phyloP scores from a whole-genome alignment of 2,797 vertebrate species.

The Pteronotus mesoamericanus region DNA sequence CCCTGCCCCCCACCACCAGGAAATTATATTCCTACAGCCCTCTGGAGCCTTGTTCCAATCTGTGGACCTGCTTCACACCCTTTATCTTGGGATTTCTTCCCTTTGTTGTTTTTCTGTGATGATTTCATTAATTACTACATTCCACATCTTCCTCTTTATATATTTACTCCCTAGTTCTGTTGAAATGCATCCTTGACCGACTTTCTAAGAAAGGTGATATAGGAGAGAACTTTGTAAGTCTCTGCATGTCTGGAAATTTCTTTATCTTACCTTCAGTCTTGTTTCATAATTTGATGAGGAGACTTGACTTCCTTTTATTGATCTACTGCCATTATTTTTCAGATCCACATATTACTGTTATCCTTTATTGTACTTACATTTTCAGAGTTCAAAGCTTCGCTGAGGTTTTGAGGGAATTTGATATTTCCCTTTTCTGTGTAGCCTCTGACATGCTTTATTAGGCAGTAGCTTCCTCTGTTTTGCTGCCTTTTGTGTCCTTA shows the following conservation, averaged over 20 bases:
- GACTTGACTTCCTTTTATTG: neutral
- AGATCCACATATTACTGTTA: neutral
- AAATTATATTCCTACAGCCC: neutral
- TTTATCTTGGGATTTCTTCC: neutral
- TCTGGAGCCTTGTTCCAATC: neutral
- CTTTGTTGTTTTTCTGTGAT: neutral
- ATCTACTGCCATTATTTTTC: conserved; percentile 11
- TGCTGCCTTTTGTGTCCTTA: neutral
- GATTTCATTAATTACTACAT: neutral
- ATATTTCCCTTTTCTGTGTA: neutral
- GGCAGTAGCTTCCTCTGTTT: neutral
- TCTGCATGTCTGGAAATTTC: neutral
- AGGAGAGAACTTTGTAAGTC: neutral
- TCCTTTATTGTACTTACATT: neutral
- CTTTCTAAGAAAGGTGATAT: neutral
- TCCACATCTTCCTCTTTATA: neutral
- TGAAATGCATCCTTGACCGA: neutral
- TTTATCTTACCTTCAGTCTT: neutral
- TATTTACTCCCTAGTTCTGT: neutral
- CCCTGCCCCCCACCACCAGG: neutral
- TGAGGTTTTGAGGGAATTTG: neutral
- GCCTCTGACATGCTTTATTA: neutral
- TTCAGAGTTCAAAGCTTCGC: neutral
- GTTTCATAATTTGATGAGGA: neutral
- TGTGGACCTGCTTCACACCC: neutral